phyloP scores from a whole-genome alignment of 2,888 invertebrate species.

The Chouioia cunea region DNA sequence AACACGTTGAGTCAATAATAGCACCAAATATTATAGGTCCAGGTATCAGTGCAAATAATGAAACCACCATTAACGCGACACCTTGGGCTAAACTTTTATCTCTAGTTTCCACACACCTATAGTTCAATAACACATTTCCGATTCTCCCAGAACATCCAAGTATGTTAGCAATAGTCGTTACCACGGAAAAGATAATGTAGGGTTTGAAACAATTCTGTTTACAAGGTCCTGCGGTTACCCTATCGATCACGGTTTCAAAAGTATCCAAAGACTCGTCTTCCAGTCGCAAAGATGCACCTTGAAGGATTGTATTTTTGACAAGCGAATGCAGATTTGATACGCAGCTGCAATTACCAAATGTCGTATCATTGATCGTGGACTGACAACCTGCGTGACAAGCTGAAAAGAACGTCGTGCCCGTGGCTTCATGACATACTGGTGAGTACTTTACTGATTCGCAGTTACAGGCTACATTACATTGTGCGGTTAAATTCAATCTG shows the following conservation, averaged over 20 bases:
- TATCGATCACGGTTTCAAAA: constrained; percentile 32
- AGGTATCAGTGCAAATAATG: constrained; percentile 76
- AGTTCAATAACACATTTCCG: constrained; percentile 76
- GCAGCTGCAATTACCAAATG: constrained; percentile 61
- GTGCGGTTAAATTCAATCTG: constrained; percentile 70
- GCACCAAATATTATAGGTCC: constrained; percentile 78
- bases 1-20: constrained; percentile 76
- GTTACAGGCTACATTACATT: constrained; percentile 74
- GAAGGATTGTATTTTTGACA: too few relatives aligned
- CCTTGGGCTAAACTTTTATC: constrained; percentile 78
- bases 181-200: constrained; percentile 69
- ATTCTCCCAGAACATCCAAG: constrained; percentile 76
- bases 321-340: background rate
- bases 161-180: constrained; percentile 72
- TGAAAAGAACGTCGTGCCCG: constrained; percentile 75
- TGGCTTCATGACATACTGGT: constrained; percentile 74
- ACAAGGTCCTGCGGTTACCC: constrained; percentile 64
- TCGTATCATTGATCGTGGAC: constrained; percentile 58
- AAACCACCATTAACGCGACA: constrained; percentile 73
- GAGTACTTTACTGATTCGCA: constrained; percentile 74
- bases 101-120: constrained; percentile 73
- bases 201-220: constrained; percentile 61
- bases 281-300: background rate
- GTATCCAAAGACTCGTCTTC: constrained; percentile 23
- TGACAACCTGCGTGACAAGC: constrained; percentile 82